phyloP scores from a whole-genome alignment of 2,797 vertebrate genomes.

The Alcedo quadribrachys region DNA sequence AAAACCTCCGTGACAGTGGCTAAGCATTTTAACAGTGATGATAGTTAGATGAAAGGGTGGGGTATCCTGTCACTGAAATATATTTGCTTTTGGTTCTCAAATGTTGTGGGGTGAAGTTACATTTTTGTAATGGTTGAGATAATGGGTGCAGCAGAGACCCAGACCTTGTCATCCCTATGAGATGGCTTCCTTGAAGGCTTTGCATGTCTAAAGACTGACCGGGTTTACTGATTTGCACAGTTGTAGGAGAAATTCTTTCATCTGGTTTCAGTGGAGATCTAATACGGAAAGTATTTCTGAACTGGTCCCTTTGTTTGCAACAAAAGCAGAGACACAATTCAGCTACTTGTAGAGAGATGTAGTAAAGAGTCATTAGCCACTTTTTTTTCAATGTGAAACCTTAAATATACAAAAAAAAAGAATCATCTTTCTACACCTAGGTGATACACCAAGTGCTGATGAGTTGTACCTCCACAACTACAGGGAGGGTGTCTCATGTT shows the following conservation, averaged over 20 bases:
- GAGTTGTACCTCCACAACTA: not conserved
- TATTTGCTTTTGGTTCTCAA: not conserved
- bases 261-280: not conserved
- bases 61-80: not conserved
- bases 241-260: not conserved
- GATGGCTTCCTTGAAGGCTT: not conserved
- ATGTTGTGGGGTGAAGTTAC: not conserved
- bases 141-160: not conserved
- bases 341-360: not conserved
- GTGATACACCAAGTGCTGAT: not conserved
- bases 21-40: not conserved
- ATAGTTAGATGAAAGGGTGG: not conserved
- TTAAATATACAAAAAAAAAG: not conserved
- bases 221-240: not conserved
- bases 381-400: not conserved
- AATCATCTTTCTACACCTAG: not conserved
- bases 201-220: not conserved
- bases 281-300: not conserved
- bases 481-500: not conserved
- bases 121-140: not conserved
- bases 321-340: not conserved
- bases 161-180: not conserved
- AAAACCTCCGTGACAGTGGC: not conserved
- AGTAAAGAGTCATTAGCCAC: not conserved
- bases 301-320: not conserved